Conservation (phyloP, 2,113 vertebrate genomes). For the Anseranas semipalmata region DNA sequence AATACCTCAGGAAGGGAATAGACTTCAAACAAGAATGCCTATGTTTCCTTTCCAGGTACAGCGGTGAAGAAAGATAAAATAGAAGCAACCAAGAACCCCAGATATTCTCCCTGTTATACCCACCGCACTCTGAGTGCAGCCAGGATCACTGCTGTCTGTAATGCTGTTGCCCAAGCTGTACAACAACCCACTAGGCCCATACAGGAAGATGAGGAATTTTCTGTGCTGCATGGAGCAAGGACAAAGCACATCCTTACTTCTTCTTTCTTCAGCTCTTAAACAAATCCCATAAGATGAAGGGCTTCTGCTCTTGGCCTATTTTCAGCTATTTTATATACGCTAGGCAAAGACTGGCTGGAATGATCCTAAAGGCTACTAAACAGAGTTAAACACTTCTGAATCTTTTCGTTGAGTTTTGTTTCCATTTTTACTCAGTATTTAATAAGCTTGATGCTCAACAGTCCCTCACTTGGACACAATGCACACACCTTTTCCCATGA, state of each 20-base stretch:
- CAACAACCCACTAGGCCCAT: neutral
- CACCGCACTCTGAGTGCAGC: neutral
- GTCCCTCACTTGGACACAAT: neutral
- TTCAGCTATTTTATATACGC: neutral
- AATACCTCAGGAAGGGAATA: neutral
- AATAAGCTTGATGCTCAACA: neutral
- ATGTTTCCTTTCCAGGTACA: neutral
- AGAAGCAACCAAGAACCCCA: neutral
- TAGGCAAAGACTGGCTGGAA: neutral
- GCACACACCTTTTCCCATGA: neutral
- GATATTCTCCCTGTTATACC: accelerated
- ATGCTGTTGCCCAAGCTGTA: neutral
- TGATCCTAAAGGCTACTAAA: neutral
- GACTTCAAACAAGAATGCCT: neutral
- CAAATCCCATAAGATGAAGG: neutral
- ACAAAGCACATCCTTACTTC: neutral
- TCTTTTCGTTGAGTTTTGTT: neutral
- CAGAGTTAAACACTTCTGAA: neutral
- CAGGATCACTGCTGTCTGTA: neutral
- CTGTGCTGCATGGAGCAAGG: neutral
- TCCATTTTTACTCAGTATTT: neutral
- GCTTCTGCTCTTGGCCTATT: neutral
- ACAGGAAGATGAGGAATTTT: neutral
- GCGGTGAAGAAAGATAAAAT: neutral
- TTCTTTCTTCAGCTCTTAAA: neutral